A percentile compares a stretch with the other conserved stretches of the same genome.
Evolutionary conservation across 1,140 invertebrate genomes (phyloP).

Genomic region (Caenorhabditis remanei): DNA sequence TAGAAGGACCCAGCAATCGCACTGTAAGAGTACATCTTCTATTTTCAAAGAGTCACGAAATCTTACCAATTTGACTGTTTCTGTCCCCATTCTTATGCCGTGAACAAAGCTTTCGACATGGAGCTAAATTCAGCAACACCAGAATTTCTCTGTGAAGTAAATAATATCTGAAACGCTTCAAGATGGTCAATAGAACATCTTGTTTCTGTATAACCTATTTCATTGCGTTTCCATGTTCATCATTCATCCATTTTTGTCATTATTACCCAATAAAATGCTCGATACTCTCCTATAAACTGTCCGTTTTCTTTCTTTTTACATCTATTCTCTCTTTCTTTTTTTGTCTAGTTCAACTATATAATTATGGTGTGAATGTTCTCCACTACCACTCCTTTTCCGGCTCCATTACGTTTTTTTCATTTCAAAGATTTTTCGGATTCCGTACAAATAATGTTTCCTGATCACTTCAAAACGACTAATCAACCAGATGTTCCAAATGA

Average conservation of each 20-base stretch:
- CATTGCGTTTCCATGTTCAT: not conserved
- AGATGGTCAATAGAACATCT: no score
- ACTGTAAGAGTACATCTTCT: no score
- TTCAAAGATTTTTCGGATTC: not conserved
- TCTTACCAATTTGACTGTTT: no score
- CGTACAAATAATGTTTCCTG: not conserved
- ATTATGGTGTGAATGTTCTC: not conserved
- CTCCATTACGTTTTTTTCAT: not conserved
- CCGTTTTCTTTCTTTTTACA: not conserved
- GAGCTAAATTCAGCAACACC: no score
- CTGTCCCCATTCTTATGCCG: no score
- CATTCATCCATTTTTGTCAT: not conserved
- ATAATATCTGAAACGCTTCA: no score
- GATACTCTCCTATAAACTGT: not conserved
- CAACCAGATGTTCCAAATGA: slow-evolving; percentile 38
- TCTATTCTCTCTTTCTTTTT: not conserved
- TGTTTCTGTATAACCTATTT: not conserved
- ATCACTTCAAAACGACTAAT: not conserved
- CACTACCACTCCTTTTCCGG: not conserved
- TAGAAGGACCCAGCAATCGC: no score
- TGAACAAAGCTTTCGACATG: no score
- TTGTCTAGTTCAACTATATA: not conserved
- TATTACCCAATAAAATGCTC: not conserved
- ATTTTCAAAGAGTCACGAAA: no score
- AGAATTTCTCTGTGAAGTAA: no score